These are phyloP conservation scores for Caenorhabditis sulstoni DNA, from an alignment of 2,888 invertebrate genomes.

Conservation along the genomic window DNA sequence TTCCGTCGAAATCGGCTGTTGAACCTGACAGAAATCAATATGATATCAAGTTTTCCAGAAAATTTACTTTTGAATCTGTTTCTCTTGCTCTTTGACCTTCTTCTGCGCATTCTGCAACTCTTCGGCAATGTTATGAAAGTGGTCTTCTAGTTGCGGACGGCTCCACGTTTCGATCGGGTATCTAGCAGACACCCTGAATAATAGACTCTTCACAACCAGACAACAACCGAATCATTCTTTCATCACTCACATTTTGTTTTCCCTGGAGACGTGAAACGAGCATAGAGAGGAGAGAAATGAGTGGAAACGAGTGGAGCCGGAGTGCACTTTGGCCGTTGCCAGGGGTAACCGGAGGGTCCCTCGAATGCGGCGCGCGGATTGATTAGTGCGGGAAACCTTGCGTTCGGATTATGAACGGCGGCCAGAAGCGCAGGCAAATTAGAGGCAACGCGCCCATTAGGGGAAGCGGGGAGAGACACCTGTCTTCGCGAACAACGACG, in stretches of 20 bases:
- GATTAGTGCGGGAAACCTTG: constrained; percentile 53
- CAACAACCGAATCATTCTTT: not conserved
- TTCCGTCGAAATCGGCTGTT: constrained; percentile 65
- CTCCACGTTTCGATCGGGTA: constrained; percentile 77
- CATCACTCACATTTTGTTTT: constrained; percentile 30
- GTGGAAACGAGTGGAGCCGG: constrained; percentile 12
- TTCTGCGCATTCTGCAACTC: constrained; percentile 65
- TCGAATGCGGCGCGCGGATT: constrained; percentile 17
- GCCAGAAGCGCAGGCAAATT: too few species aligned
- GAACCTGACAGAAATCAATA: too few species aligned
- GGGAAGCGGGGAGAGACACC: constrained; percentile 7
- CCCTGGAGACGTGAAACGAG: constrained; percentile 17
- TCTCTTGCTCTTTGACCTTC: constrained; percentile 71
- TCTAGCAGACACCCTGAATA: constrained; percentile 51
- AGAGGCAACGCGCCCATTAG: not conserved
- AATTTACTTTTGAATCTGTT: constrained; percentile 68
- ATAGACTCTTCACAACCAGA: not conserved
- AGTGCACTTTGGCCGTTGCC: constrained; percentile 35
- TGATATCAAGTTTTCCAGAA: too few species aligned
- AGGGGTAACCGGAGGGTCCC: constrained; percentile 12
- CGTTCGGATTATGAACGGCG: constrained; percentile 20
- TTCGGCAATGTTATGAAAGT: constrained; percentile 69
- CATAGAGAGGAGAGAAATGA: constrained; percentile 10
- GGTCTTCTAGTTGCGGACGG: constrained; percentile 76
- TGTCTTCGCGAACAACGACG: not conserved